These are phyloP conservation scores for Bubo scandiacus DNA, from an alignment of 2,113 vertebrate species.

Conservation along the genomic window DNA sequence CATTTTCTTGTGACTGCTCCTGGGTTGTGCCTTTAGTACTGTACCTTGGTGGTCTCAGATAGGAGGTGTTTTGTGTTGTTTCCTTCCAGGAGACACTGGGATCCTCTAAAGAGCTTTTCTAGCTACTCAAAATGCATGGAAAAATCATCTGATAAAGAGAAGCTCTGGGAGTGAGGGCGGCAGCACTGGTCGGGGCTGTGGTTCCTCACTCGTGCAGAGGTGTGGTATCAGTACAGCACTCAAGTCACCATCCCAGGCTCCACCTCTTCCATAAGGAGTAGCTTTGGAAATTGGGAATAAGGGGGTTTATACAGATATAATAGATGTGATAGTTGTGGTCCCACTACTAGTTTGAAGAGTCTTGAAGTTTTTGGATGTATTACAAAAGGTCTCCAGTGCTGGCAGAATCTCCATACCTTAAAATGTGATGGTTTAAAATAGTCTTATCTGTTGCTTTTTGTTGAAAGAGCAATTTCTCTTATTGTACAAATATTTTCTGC, in stretches of 20 bases:
- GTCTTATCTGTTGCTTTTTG: background rate
- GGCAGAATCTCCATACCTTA: background rate
- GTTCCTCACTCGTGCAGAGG: background rate
- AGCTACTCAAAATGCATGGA: background rate
- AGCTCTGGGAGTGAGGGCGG: background rate
- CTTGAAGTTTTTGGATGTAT: background rate
- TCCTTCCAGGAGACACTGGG: background rate
- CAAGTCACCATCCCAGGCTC: background rate
- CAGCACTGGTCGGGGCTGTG: background rate
- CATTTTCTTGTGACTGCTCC: background rate
- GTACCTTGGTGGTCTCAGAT: background rate
- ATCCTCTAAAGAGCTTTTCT: background rate
- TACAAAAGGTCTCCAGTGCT: background rate
- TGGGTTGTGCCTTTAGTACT: background rate
- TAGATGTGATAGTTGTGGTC: background rate
- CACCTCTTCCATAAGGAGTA: background rate
- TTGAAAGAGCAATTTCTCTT: constrained; percentile 13
- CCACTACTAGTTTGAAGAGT: background rate
- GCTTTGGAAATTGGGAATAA: background rate
- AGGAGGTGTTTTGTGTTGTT: background rate
- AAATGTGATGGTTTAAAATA: background rate
- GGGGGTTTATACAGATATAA: background rate
- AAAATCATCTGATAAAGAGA: background rate
- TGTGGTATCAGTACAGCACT: background rate
- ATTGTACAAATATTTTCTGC: constrained; percentile 1